A percentile compares a stretch with the other conserved stretches of the same genome.
Evolutionary conservation across 2,888 invertebrate species (phyloP).

Genomic region (Apocheima hispidaria): DNA sequence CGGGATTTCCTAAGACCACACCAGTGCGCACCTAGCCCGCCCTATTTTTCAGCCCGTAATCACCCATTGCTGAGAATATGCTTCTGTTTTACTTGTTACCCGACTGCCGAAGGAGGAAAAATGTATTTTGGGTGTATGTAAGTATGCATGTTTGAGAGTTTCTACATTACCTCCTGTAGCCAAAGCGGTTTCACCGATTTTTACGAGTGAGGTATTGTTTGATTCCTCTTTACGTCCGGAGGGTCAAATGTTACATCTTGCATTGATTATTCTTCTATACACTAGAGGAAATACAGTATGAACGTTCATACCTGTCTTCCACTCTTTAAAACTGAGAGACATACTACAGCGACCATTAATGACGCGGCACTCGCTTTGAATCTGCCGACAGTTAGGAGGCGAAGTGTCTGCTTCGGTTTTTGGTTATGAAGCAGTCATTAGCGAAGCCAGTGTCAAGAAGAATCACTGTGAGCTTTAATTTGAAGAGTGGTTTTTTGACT

Average conservation of each 20-base stretch:
- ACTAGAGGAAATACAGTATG: neutral
- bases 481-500: neutral
- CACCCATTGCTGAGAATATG: no score
- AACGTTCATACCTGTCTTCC: constrained; percentile 13
- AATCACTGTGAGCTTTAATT: constrained; percentile 3
- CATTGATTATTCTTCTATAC: no score
- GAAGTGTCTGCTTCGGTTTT: constrained; percentile 17
- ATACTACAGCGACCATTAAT: constrained; percentile 22
- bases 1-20: no score
- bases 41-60: neutral
- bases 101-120: no score
- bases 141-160: no score
- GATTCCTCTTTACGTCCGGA: no score
- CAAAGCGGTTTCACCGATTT: no score
- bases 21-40: no score
- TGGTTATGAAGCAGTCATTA: constrained; percentile 18
- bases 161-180: no score
- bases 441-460: constrained; percentile 11
- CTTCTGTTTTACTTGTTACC: no score
- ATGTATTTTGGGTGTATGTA: no score
- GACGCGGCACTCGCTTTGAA: constrained; percentile 34
- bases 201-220: neutral
- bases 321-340: constrained; percentile 2
- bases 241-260: no score
- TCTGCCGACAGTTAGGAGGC: constrained; percentile 19